Evolutionary conservation across 2,113 vertebrate genomes (phyloP).

Genomic region (Carassius gibelio): DNA sequence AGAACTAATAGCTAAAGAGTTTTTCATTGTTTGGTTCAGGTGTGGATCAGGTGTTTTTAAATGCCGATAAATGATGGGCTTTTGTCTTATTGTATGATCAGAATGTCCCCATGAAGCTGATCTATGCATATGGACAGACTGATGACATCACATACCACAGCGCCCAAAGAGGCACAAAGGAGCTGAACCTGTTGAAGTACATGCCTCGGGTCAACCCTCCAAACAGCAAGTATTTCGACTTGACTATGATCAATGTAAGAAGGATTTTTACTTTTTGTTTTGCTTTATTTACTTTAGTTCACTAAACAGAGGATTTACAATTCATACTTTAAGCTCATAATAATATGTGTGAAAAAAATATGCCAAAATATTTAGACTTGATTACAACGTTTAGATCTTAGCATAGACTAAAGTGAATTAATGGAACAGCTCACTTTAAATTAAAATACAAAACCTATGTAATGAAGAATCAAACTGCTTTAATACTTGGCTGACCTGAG

Average conservation of each 20-base stretch:
- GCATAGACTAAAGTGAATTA: too few species aligned
- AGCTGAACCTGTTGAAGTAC: conserved; percentile 71
- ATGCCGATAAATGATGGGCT: background rate
- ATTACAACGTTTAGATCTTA: too few species aligned
- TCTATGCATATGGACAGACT: conserved; percentile 71
- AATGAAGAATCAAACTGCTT: background rate
- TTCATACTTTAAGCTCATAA: background rate
- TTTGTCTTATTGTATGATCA: background rate
- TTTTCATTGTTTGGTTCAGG: background rate
- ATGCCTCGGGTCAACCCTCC: conserved; percentile 23
- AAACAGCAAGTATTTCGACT: conserved; percentile 54
- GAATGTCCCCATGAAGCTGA: conserved; percentile 64
- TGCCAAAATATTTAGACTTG: background rate
- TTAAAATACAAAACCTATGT: background rate
- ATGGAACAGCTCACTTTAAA: too few species aligned
- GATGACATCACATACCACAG: conserved; percentile 65
- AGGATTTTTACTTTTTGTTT: background rate
- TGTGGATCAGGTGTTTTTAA: background rate
- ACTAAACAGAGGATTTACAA: background rate
- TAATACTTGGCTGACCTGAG: background rate
- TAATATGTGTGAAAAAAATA: background rate
- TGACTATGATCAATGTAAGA: conserved; percentile 66
- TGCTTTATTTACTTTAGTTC: background rate
- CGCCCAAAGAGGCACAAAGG: conserved; percentile 62
- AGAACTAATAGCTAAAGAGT: background rate